Conservation (phyloP, 30 jellyfish, hydroid and myxozoan species). For the Hydractinia echinata region DNA sequence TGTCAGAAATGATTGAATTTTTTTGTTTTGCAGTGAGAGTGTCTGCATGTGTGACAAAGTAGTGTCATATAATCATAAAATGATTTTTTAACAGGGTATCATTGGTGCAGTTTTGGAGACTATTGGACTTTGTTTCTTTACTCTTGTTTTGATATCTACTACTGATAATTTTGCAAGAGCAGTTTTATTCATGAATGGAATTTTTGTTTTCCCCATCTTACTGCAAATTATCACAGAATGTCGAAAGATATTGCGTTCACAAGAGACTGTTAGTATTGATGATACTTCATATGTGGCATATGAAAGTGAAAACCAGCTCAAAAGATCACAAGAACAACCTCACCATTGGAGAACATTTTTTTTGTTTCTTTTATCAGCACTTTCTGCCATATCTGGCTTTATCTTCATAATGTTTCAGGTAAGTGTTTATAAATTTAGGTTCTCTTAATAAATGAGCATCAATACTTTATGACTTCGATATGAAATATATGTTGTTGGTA, state of each 20-base stretch:
- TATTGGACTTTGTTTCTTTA: constrained; percentile 59
- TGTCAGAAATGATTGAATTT: not conserved
- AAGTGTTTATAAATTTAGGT: not conserved
- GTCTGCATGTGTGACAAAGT: not conserved
- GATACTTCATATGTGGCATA: too few relatives aligned
- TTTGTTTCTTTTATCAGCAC: not conserved
- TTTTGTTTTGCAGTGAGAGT: not conserved
- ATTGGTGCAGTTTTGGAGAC: constrained; percentile 49
- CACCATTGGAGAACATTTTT: not conserved
- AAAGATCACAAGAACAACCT: not conserved
- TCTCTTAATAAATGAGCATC: too few relatives aligned
- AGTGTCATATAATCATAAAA: not conserved
- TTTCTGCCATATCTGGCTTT: constrained; percentile 41
- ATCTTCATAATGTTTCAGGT: constrained; percentile 35
- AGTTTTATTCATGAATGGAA: constrained; percentile 67
- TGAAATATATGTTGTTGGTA: too few relatives aligned
- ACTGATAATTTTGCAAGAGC: constrained; percentile 38
- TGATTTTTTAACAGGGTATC: constrained; percentile 55
- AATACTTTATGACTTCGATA: too few relatives aligned
- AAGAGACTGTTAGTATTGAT: too few relatives aligned
- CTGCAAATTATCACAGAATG: constrained; percentile 38
- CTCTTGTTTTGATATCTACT: constrained; percentile 44
- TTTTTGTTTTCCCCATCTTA: constrained; percentile 51
- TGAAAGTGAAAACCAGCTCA: too few relatives aligned
- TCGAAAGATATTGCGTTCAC: too few relatives aligned